Conservation (phyloP, 1,140 invertebrate genomes). For the Cydia splendana region DNA sequence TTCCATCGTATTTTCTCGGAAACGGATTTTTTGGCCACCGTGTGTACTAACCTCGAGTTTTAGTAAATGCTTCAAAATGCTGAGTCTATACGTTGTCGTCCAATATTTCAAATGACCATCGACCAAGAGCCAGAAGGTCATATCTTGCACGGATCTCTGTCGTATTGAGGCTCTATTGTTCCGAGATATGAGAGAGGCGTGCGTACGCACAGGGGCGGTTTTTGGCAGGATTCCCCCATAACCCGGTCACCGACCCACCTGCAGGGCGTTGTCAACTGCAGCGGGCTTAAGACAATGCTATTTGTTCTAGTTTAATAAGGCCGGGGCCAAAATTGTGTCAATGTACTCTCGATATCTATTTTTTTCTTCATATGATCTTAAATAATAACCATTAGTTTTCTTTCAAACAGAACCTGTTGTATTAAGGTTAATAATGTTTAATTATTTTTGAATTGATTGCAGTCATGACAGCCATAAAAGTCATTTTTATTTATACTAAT, state of each 20-base stretch:
- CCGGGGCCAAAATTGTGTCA: too few relatives aligned
- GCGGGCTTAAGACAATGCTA: background rate
- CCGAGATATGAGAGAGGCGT: background rate
- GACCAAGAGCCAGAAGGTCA: background rate
- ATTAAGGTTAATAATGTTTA: background rate
- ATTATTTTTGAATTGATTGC: background rate
- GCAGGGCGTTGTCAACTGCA: constrained; percentile 18
- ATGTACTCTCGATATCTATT: too few relatives aligned
- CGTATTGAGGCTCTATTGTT: background rate
- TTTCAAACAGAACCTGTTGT: background rate
- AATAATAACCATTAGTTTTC: background rate
- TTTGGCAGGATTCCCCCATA: constrained; percentile 7
- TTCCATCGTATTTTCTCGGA: too few relatives aligned
- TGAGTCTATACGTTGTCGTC: background rate
- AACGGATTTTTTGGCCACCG: too few relatives aligned
- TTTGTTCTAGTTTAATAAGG: background rate
- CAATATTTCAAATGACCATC: background rate
- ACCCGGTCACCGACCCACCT: constrained; percentile 11
- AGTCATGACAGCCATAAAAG: too few relatives aligned
- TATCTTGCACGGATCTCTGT: background rate
- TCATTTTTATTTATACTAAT: too few relatives aligned
- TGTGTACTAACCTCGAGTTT: too few relatives aligned
- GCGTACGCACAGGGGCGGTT: constrained; percentile 4
- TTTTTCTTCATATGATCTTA: background rate
- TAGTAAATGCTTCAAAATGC: background rate